Conservation (phyloP, 1,140 invertebrate genomes). For the Amphibalanus amphitrite region DNA sequence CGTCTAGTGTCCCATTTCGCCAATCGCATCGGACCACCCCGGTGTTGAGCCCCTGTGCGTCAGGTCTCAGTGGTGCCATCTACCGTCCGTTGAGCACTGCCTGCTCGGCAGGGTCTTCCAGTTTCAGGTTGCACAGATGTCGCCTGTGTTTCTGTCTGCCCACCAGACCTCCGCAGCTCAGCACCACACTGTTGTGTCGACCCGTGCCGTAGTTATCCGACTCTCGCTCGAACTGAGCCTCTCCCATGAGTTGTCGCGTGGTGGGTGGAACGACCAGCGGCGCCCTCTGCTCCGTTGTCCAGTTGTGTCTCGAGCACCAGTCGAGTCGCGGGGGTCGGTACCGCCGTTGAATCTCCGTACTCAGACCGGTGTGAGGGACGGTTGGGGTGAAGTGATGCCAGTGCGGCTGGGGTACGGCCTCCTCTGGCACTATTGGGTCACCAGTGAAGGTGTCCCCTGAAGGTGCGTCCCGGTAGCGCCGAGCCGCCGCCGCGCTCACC, state of each 20-base stretch:
- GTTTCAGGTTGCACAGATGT: neutral
- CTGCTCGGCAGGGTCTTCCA: too few relatives aligned
- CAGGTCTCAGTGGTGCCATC: too few relatives aligned
- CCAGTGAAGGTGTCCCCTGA: neutral
- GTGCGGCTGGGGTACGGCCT: neutral
- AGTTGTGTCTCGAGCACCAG: neutral
- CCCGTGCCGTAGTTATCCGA: neutral
- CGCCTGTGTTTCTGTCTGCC: neutral
- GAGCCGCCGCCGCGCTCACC: neutral
- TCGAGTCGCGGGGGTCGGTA: neutral
- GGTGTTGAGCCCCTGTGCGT: too few relatives aligned
- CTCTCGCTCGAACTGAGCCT: neutral
- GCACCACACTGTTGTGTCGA: neutral
- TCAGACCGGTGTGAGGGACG: neutral
- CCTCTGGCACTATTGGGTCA: neutral
- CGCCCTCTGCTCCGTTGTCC: too few relatives aligned
- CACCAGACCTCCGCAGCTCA: neutral
- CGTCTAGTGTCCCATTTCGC: too few relatives aligned
- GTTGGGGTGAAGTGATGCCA: neutral
- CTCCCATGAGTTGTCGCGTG: neutral
- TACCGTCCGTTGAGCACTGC: too few relatives aligned
- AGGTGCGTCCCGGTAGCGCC: neutral
- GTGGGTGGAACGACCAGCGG: neutral
- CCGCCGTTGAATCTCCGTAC: neutral
- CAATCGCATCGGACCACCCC: too few relatives aligned